Conservation (phyloP, 1,140 invertebrate species). For the Drosophila eugracilis region DNA sequence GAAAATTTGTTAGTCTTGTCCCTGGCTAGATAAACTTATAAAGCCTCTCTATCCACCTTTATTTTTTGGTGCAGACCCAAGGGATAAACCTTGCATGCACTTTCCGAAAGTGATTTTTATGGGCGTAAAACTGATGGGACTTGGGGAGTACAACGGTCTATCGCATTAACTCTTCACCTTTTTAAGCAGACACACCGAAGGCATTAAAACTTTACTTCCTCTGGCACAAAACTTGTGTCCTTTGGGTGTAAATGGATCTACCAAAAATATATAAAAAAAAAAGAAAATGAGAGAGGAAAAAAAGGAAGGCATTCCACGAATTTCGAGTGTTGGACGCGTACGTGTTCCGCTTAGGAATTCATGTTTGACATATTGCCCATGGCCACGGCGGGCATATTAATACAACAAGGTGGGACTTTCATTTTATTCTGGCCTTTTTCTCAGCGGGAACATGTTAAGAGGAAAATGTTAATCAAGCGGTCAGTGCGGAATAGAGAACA, state of each 20-base stretch:
- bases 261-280: no score
- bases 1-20: slow-evolving; percentile 80
- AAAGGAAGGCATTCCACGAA: slow-evolving; percentile 65
- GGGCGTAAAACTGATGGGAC: slow-evolving; percentile 42
- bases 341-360: slow-evolving; percentile 80
- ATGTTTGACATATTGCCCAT: slow-evolving; percentile 77
- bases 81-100: slow-evolving; percentile 61
- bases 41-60: not conserved
- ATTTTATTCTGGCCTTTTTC: slow-evolving; percentile 13
- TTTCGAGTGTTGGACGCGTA: slow-evolving; percentile 71
- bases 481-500: slow-evolving; percentile 77
- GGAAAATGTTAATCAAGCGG: slow-evolving; percentile 82
- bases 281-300: no score
- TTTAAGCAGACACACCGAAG: slow-evolving; percentile 41
- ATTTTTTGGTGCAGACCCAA: slow-evolving; percentile 1
- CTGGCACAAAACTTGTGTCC: slow-evolving; percentile 35
- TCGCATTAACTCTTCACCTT: slow-evolving; percentile 72
- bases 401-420: slow-evolving; percentile 22
- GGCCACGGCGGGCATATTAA: slow-evolving; percentile 76
- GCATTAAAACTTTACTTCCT: slow-evolving; percentile 67
- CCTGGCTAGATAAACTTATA: slow-evolving; percentile 65
- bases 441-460: slow-evolving; percentile 53
- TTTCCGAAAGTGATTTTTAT: slow-evolving; percentile 75
- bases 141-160: slow-evolving; percentile 57
- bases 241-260: slow-evolving; percentile 50